phyloP scores from a whole-genome alignment of 2,888 invertebrate species.

The Noctua fimbriata region DNA sequence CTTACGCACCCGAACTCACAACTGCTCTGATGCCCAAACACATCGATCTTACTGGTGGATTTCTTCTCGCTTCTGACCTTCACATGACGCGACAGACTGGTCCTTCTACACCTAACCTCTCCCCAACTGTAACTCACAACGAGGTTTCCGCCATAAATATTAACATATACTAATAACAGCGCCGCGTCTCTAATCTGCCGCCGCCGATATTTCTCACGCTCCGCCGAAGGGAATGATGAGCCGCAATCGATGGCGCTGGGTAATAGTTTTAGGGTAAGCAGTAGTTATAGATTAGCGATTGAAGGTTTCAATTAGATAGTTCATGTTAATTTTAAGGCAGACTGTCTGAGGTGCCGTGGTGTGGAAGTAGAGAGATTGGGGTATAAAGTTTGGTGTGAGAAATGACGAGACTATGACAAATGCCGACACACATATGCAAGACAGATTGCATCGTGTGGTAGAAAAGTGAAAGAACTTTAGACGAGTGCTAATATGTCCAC shows the following conservation, averaged over 20 bases:
- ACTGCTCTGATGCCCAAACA: neutral
- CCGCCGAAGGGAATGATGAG: constrained; percentile 62
- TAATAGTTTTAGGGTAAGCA: constrained; percentile 36
- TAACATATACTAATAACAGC: constrained; percentile 45
- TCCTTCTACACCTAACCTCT: constrained; percentile 18
- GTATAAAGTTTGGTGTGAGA: neutral
- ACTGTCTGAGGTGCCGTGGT: neutral
- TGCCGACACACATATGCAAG: neutral
- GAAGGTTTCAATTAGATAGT: constrained; percentile 32
- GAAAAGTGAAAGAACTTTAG: neutral
- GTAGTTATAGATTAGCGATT: constrained; percentile 23
- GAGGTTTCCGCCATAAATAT: constrained; percentile 49
- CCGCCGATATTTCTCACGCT: constrained; percentile 53
- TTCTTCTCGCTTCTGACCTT: neutral
- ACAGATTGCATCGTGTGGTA: neutral
- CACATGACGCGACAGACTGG: neutral
- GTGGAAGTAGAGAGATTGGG: neutral
- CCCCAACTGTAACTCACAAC: neutral
- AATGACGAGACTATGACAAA: neutral
- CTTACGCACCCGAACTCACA: neutral
- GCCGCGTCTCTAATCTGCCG: constrained; percentile 47
- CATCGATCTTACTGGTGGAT: neutral
- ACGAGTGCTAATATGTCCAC: neutral
- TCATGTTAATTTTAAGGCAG: constrained; percentile 46
- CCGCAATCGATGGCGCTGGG: constrained; percentile 28